Evolutionary conservation across 2,113 vertebrate genomes (phyloP), one percentile per base, ranked within the genome.

Genomic region (Gymnocephalus cernua): DNA sequence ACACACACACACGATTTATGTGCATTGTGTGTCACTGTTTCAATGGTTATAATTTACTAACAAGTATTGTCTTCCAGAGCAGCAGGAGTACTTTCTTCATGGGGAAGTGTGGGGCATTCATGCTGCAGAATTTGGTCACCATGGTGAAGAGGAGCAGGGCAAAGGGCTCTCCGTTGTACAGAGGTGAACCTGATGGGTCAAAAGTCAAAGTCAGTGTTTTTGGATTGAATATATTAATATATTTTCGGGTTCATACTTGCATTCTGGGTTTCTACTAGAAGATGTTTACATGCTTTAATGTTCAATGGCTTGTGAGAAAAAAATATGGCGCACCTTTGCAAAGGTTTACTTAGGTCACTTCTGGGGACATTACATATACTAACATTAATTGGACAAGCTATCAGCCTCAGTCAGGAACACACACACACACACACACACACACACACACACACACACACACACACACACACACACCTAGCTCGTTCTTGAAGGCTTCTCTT

Each of bases 71-170:
- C 91, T 99, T 99, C 98, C 98, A 99, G 72, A 99, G 96, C 74
- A 99, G 92, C 32, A 99, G 96, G 8, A 99, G 94, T 0, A 99
- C 98, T 88, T 99, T 99, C 95, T 98, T 99, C 96, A 99, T 98
- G 85, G 98, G 98, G 88, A 99, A 99, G 90, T 99, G 98, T 0
- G 98, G 97, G 8, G 97, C 97, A 0, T 97, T 96, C 89, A 98
- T 98, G 4, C 98, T 98, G 96, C 98, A 99, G 95, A 99, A 99
- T 88, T 99, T 99, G 92, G 97, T 98, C 68, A 99, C 96, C 97
- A 99, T 99, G 0, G 95, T 97, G 93, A 99, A 98, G 54, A 99
- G 98, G 77, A 98, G 94, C 67, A 98, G 95, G 35, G 97, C 96
- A 57, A 99, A 98, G 0, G 98, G 97, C 85, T 99, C 98, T 19